These are phyloP conservation scores for Crotophaga sulcirostris DNA, from an alignment of 2,113 vertebrate genomes.

Conservation along the genomic window DNA sequence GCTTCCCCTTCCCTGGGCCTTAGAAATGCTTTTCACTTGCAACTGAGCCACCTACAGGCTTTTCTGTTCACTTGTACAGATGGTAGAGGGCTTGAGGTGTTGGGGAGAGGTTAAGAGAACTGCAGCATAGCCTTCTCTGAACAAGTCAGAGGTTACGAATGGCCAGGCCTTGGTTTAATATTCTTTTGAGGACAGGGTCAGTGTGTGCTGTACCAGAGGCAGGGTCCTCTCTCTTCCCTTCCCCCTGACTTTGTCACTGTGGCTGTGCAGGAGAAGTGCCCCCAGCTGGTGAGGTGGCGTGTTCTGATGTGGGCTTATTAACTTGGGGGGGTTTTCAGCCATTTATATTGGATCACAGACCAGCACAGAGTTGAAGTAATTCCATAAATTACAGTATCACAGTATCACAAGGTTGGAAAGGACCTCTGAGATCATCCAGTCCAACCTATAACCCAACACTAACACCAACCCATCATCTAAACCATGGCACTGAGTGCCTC, in stretches of 20 bases:
- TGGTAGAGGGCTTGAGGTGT: background rate
- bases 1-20: background rate
- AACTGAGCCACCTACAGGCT: background rate
- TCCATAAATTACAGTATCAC: no score
- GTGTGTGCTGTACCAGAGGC: background rate
- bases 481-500: no score
- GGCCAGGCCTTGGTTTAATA: background rate
- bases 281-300: background rate
- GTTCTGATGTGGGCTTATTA: background rate
- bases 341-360: background rate
- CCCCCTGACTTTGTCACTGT: background rate
- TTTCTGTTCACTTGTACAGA: background rate
- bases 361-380: background rate
- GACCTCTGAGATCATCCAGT: no score
- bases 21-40: background rate
- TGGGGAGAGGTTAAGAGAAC: background rate
- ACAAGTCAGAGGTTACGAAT: background rate
- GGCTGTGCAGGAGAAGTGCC: background rate
- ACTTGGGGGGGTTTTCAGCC: background rate
- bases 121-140: background rate
- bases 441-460: no score
- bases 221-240: background rate
- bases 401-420: no score
- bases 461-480: no score
- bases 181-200: background rate